Percentiles rank a stretch among this genome's conserved stretches.
phyloP scores from a whole-genome alignment of 2,113 vertebrate species.

The Campylomormyrus tamandua region DNA sequence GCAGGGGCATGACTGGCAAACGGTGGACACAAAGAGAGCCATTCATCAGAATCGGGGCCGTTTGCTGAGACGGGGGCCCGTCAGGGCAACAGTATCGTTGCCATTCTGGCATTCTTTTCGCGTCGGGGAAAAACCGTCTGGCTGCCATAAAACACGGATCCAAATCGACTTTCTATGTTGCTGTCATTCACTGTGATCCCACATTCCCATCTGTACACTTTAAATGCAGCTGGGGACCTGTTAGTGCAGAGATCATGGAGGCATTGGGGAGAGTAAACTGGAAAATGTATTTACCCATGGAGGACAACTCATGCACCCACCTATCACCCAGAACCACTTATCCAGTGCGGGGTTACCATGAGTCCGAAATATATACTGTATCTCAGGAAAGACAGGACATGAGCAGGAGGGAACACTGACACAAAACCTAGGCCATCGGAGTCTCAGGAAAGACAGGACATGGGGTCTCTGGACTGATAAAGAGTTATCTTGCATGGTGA shows the following conservation, averaged over 20 bases:
- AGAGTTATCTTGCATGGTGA: background rate
- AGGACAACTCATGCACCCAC: background rate
- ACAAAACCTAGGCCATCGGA: background rate
- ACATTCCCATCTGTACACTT: background rate
- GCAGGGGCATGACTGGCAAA: background rate
- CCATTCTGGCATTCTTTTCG: background rate
- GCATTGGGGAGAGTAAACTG: background rate
- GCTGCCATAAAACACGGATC: slow-evolving; percentile 6
- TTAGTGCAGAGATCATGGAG: background rate
- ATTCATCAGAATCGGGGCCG: background rate
- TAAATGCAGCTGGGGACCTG: background rate
- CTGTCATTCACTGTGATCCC: background rate
- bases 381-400: background rate
- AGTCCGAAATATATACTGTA: background rate
- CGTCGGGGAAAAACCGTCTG: background rate
- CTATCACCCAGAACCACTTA: background rate
- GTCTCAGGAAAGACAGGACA: too few species aligned
- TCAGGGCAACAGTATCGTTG: slow-evolving; percentile 4
- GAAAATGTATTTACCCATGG: background rate
- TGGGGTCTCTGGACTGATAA: background rate
- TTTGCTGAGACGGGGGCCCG: slow-evolving; percentile 5
- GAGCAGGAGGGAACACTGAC: background rate
- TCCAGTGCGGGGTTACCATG: background rate
- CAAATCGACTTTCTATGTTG: background rate
- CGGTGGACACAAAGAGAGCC: background rate